Conservation (phyloP, 1,140 invertebrate species). For the Odontomachus brunneus region DNA sequence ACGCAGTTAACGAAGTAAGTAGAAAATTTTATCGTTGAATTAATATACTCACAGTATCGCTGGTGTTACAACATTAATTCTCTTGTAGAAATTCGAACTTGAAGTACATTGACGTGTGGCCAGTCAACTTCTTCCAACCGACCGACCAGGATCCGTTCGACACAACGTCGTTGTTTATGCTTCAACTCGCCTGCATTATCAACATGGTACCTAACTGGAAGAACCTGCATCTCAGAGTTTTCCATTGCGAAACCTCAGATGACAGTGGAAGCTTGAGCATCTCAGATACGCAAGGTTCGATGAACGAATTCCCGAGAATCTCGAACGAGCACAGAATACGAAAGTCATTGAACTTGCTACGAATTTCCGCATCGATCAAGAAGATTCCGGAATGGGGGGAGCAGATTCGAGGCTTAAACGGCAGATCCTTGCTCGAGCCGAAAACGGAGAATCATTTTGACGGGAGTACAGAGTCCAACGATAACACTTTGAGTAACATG, state of each 20-base stretch:
- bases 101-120: conserved; percentile 98
- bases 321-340: conserved; percentile 86
- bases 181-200: conserved; percentile 98
- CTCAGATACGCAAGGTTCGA: conserved; percentile 78
- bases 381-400: conserved; percentile 84
- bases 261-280: conserved; percentile 77
- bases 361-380: conserved; percentile 88
- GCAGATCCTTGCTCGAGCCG: conserved; percentile 76
- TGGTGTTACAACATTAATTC: conserved; percentile 11
- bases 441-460: conserved; percentile 78
- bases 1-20: conserved; percentile 88
- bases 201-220: conserved; percentile 96
- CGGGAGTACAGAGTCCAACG: conserved; percentile 70
- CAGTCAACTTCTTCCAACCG: conserved; percentile 94
- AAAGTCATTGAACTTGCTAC: conserved; percentile 87
- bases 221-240: conserved; percentile 92
- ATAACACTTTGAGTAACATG: conserved; percentile 79
- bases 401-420: conserved; percentile 76
- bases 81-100: conserved; percentile 86
- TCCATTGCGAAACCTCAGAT: conserved; percentile 89
- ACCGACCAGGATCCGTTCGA: conserved; percentile 92
- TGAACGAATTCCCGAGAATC: conserved; percentile 75
- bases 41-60: neutral
- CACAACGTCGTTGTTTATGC: conserved; percentile 96
- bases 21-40: conserved; percentile 10